Percentiles rank a stretch among this genome's conserved stretches.
Conservation (phyloP, 2,113 vertebrate species). For the Vulpes lagopus region DNA sequence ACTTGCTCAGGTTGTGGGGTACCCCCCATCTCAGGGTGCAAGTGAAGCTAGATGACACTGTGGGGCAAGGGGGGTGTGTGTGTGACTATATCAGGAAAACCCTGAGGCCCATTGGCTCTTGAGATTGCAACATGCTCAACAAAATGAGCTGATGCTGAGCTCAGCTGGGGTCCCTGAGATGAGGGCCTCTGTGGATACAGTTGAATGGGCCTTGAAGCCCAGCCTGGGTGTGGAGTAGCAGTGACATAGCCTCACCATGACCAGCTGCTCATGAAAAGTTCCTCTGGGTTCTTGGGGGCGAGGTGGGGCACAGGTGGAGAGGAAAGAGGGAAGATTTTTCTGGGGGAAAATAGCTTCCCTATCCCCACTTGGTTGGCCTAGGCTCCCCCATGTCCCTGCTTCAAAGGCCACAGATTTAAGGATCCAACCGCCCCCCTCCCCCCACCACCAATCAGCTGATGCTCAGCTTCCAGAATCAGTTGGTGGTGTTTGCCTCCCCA, state of each 20-base stretch:
- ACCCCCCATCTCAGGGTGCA: background rate
- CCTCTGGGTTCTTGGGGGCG: background rate
- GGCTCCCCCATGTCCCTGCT: background rate
- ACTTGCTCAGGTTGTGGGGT: background rate
- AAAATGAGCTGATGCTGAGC: background rate
- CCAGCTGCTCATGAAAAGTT: background rate
- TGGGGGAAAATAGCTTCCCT: background rate
- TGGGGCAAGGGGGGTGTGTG: background rate
- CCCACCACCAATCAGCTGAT: background rate
- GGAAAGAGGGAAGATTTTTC: background rate
- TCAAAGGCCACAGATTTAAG: background rate
- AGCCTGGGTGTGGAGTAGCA: background rate
- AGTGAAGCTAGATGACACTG: background rate
- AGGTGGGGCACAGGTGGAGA: background rate
- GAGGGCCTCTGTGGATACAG: background rate
- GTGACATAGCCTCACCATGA: background rate
- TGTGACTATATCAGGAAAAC: background rate
- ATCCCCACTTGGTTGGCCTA: background rate
- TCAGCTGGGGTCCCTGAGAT: background rate
- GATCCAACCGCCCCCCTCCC: background rate
- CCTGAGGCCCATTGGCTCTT: background rate
- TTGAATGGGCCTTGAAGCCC: background rate
- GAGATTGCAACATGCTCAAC: background rate
- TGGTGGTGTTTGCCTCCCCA: background rate
- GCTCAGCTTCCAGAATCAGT: background rate